phyloP scores from a whole-genome alignment of 2,888 invertebrate genomes.

The Spisula subtruncata region DNA sequence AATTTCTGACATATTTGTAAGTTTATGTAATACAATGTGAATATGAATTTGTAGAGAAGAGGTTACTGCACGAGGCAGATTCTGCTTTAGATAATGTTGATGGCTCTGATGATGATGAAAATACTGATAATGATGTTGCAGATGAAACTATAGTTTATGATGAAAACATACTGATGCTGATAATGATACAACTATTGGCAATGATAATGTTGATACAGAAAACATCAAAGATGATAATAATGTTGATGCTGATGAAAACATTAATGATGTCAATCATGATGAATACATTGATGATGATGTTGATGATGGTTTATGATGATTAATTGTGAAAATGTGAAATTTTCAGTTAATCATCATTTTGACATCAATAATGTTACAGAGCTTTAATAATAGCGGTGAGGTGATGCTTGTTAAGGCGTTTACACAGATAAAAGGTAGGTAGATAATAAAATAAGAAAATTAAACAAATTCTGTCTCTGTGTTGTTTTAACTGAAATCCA shows the following conservation, averaged over 20 bases:
- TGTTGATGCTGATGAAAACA: not conserved
- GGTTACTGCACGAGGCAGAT: not conserved
- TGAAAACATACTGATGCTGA: not conserved
- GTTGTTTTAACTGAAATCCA: conserved; percentile 5
- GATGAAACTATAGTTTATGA: not conserved
- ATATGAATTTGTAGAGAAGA: not conserved
- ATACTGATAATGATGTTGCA: not conserved
- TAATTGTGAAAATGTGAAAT: too few species aligned
- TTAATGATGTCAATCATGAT: not conserved
- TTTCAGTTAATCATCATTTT: not conserved
- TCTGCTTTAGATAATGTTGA: not conserved
- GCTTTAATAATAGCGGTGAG: not conserved
- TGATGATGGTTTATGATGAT: not conserved
- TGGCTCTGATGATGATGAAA: not conserved
- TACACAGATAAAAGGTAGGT: not conserved
- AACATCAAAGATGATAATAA: not conserved
- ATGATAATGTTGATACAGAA: not conserved
- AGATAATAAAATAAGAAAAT: not conserved
- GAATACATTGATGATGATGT: not conserved
- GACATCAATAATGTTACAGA: not conserved
- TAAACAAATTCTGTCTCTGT: not conserved
- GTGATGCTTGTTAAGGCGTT: not conserved
- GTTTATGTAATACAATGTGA: not conserved
- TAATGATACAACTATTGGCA: not conserved
- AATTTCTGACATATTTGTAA: conserved; percentile 14